Percentiles rank a stretch among this genome's conserved stretches.
phyloP scores from a whole-genome alignment of 2,113 vertebrate species.

The Brachyhypopomus gauderio region DNA sequence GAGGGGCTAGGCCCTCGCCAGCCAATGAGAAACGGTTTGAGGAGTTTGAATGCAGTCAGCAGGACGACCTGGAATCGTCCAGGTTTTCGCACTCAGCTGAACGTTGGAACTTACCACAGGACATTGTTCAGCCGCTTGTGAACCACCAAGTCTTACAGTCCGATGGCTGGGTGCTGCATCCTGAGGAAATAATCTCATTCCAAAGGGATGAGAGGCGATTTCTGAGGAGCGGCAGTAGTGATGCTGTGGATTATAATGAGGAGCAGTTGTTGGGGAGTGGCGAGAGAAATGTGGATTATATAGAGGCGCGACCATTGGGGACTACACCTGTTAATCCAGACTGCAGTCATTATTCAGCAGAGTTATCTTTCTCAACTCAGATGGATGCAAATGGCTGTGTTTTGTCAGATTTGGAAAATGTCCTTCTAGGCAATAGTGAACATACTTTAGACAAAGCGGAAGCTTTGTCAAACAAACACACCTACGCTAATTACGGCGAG shows the following conservation, averaged over 20 bases:
- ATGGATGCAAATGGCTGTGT: neutral
- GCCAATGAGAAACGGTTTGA: neutral
- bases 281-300: neutral
- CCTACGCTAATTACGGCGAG: neutral
- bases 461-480: neutral
- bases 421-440: neutral
- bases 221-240: neutral
- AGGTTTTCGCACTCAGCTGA: conserved; percentile 1
- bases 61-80: neutral
- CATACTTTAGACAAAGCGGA: neutral
- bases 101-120: neutral
- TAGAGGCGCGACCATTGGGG: neutral
- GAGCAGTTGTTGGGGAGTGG: neutral
- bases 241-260: neutral
- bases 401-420: neutral
- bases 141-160: neutral
- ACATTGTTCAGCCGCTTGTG: neutral
- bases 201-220: neutral
- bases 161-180: neutral
- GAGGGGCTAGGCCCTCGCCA: neutral
- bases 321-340: neutral
- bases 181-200: neutral
- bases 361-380: neutral
- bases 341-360: neutral
- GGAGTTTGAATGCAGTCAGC: neutral